phyloP scores from a whole-genome alignment of 2,888 invertebrate genomes.

The Antitype chi region DNA sequence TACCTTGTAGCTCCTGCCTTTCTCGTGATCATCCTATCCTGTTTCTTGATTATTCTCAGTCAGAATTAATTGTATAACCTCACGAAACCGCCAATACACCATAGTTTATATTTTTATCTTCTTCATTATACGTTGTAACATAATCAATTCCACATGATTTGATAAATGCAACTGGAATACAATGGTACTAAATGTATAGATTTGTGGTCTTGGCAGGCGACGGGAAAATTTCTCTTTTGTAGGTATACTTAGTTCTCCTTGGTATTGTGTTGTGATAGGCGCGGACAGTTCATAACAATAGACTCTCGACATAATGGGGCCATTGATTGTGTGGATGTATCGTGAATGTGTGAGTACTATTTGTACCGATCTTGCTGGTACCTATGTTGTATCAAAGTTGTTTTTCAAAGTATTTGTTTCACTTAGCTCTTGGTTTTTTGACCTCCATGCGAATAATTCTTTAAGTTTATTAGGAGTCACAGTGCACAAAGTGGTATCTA shows the following conservation, averaged over 20 bases:
- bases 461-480: background rate
- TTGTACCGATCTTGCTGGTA: constrained; percentile 73
- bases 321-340: constrained; percentile 86
- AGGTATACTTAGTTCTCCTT: constrained; percentile 79
- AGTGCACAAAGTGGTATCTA: constrained; percentile 3
- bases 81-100: background rate
- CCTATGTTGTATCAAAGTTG: constrained; percentile 72
- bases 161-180: constrained; percentile 54
- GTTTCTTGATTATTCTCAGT: constrained; percentile 63
- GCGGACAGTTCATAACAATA: constrained; percentile 88
- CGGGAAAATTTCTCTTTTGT: constrained; percentile 80
- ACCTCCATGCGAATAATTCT: constrained; percentile 13
- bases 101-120: constrained; percentile 7
- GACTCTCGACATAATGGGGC: constrained; percentile 87
- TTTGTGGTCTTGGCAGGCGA: constrained; percentile 68
- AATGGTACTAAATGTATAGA: constrained; percentile 56
- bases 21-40: constrained; percentile 73
- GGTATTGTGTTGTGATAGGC: constrained; percentile 85
- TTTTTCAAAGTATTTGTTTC: constrained; percentile 54
- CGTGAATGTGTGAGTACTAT: constrained; percentile 79
- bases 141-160: constrained; percentile 27
- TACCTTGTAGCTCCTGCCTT: constrained; percentile 72
- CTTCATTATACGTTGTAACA: constrained; percentile 11
- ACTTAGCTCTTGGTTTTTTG: constrained; percentile 24
- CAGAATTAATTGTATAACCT: constrained; percentile 45